Evolutionary conservation across 1,140 invertebrate genomes (phyloP), one percentile per base, ranked within the genome.

Genomic region (Portunus trituberculatus): DNA sequence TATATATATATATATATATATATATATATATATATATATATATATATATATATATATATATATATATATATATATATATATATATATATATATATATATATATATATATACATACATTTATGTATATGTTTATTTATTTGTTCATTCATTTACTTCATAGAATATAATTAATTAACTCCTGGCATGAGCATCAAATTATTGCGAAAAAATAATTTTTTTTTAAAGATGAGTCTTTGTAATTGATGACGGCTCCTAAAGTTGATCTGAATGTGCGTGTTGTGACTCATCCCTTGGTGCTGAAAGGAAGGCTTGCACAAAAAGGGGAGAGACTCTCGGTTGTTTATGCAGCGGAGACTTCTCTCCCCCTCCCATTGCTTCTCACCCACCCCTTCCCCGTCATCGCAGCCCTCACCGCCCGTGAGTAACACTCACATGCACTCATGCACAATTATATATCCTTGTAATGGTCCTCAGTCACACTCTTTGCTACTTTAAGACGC

Each of bases 51-150:
- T 29, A 88, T 88, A 88, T 88, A 88, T 88, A 88, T 88, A 88
- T 88, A 88, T 88, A 88, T 88, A 88, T 88, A 88, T 88, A 88
- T 88, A 88, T 88, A 88, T 88, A 88, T 88, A 88, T 88, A 88
- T 88, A 88, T 88, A 88, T 88, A 88, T 88, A 88, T 88, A 88
- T 88, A 88, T 88, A 88, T 88, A 31, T 88, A 88, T 88, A 31
- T 88, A 88, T 88, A 88, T 88, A 88, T 31, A 88, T 88, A 88
- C n/a, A 88, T 88, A 88, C 31, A 88, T 88, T 29, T 88, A 88
- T 88, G 31, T 88, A 31, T 88, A 88, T 88, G 2, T 88, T 29
- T 88, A 88, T 88, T 29, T 31, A 88, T 88, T 14, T 89, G 3
- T 89, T 14, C 39, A 32, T 89, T 14, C 10, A 32, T 89, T 14